Percentiles rank a stretch among this genome's conserved stretches.
These are phyloP conservation scores for Microtus oregoni DNA, from an alignment of 2,113 vertebrate genomes.

Conservation along the genomic window DNA sequence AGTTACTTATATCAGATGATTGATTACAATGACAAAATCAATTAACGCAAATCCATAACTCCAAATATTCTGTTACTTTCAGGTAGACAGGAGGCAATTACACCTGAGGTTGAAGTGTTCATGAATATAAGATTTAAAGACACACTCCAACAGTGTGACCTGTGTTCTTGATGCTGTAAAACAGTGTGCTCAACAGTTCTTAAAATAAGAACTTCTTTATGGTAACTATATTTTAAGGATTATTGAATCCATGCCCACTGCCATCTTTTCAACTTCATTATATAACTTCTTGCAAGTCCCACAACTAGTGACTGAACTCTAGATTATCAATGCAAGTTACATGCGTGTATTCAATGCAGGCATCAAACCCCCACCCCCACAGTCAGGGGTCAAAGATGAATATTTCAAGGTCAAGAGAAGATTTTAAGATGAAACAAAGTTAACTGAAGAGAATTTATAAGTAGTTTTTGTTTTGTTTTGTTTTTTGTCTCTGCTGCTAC, in stretches of 20 bases:
- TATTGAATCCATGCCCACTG: no score
- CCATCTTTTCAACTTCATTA: background rate
- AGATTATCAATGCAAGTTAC: background rate
- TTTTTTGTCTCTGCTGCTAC: background rate
- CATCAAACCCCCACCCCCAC: background rate
- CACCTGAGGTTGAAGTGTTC: background rate
- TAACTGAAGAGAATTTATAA: background rate
- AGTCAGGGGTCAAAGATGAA: background rate
- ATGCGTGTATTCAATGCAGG: background rate
- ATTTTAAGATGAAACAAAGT: background rate
- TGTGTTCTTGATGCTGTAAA: background rate
- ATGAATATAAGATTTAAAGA: background rate
- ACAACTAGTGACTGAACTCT: background rate
- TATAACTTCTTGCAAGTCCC: background rate
- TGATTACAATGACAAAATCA: background rate
- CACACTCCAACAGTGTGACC: background rate
- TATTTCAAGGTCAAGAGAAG: background rate
- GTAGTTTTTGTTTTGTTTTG: background rate
- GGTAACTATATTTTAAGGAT: no score
- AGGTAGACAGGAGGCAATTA: background rate
- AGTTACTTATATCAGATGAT: background rate
- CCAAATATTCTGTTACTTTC: background rate
- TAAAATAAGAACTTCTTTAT: background rate
- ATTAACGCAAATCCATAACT: background rate
- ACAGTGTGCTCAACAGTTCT: background rate